A percentile compares a stretch with the other conserved stretches of the same genome.
These are phyloP conservation scores for Phataginus tricuspis DNA, from an alignment of 2,797 vertebrate genomes.

Conservation along the genomic window DNA sequence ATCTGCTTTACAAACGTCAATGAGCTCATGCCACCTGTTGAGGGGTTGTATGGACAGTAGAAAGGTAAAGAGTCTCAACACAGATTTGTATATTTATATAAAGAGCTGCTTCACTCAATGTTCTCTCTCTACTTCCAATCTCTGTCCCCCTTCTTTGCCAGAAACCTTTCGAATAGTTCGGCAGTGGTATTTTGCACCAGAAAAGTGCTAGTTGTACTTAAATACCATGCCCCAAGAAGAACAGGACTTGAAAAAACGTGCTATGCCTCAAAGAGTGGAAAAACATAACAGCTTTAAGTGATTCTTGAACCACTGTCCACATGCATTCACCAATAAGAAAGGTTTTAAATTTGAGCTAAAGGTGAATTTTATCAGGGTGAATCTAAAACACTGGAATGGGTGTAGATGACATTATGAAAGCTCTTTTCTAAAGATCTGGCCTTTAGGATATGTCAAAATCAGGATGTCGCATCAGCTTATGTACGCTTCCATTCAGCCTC, in stretches of 20 bases:
- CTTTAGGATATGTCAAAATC: background rate
- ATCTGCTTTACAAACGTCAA: constrained; percentile 87
- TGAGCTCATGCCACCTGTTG: constrained; percentile 83
- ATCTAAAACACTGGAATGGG: background rate
- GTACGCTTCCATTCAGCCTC: background rate
- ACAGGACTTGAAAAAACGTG: background rate
- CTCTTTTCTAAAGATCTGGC: background rate
- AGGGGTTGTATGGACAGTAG: background rate
- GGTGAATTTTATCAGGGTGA: background rate
- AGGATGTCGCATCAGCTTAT: background rate
- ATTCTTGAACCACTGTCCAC: background rate
- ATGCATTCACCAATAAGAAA: background rate
- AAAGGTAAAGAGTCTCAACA: constrained; percentile 60
- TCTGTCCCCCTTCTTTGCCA: constrained; percentile 34
- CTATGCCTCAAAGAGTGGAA: background rate
- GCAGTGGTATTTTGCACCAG: constrained; percentile 64
- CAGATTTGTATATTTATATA: constrained; percentile 78
- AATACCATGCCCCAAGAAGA: background rate
- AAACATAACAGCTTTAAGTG: background rate
- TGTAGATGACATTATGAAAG: background rate
- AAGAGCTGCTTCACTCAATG: constrained; percentile 76
- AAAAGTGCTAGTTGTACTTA: constrained; percentile 33
- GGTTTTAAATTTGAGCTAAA: background rate
- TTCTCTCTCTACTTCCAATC: background rate
- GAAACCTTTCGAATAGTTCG: constrained; percentile 75